Evolutionary conservation across 2,888 invertebrate genomes (phyloP), one percentile per base, ranked within the genome.

Genomic region (Neoascia interrupta): DNA sequence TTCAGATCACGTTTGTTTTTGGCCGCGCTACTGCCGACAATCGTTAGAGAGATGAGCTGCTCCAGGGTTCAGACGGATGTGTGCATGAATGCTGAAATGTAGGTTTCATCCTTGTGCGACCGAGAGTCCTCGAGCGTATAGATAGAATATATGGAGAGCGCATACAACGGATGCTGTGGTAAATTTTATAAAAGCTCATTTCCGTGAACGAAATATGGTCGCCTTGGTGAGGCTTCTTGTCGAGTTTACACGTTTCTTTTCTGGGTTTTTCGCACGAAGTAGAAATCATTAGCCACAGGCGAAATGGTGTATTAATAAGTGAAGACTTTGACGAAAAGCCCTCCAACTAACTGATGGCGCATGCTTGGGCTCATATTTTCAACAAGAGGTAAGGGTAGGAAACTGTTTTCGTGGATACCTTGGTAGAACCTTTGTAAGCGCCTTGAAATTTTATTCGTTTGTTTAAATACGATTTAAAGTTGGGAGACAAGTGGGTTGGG

Each of bases 121-220:
- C 21, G 31, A 15, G 26, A 15, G 26, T 28, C 34, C 34, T 23
- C 15, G 26, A 23, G 49, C 26, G 19, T 39, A 23, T 16, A 19
- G 5, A 19, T 5, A 28, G 54, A 36, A 26, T 63, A 64, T 72
- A 58, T 72, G 66, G 68, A 68, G n/a, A n/a, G 73, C 68, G 54
- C 79, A 73, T 73, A 56, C 61, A 51, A 56, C 56, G 61, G 54
- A 72, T 66, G 64, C 23, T 31, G 26, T 60, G 73, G 68, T 79
- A 73, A 73, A 68, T 73, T 79, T 68, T 43, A 61, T 79, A 61
- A 73, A 73, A 73, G 73, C 73, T 72, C 61, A 68, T 79, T 79
- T 79, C 66, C 73, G 61, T 68, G 56, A 73, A 61, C 56, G 15
- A 79, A 68, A 66, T 72, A 34, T 41, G 70, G 28, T 66, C n/a